Evolutionary conservation across 2,797 vertebrate genomes (phyloP).

Genomic region (Myripristis jacobus): DNA sequence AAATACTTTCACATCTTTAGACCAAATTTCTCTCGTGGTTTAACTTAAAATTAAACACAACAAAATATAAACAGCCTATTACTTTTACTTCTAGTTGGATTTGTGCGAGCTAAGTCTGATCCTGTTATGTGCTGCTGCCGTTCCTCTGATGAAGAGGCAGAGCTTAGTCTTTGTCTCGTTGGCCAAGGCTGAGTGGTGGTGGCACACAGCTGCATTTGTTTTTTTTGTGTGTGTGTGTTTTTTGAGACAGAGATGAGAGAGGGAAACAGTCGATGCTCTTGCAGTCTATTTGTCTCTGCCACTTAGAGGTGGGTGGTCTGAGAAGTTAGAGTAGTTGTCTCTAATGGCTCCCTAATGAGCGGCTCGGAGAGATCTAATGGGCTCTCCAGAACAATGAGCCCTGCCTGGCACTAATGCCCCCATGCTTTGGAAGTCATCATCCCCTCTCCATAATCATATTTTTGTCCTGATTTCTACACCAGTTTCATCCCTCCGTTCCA

Average conservation of each 20-base stretch:
- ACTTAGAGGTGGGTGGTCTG: conserved; percentile 69
- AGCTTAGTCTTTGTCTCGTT: conserved; percentile 22
- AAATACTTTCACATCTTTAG: no score
- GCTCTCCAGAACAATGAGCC: conserved; percentile 43
- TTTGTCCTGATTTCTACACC: conserved; percentile 42
- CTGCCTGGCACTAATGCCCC: conserved; percentile 69
- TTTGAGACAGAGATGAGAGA: conserved; percentile 28
- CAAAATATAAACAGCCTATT: no score
- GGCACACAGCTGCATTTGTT: conserved; percentile 64
- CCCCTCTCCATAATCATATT: conserved; percentile 68
- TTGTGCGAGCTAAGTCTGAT: no score
- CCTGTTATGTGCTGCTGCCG: conserved; percentile 58
- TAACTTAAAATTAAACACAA: no score
- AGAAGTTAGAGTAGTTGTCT: conserved; percentile 70
- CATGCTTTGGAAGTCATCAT: conserved; percentile 65
- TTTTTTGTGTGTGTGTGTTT: no score
- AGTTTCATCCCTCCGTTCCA: conserved; percentile 26
- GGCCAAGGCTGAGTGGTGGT: conserved; percentile 11
- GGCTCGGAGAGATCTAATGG: conserved; percentile 72
- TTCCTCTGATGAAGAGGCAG: conserved; percentile 43
- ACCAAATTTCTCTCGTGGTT: no score
- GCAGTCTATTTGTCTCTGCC: conserved; percentile 69
- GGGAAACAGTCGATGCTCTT: conserved; percentile 41
- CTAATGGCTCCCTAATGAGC: conserved; percentile 75
- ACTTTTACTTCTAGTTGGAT: no score